Percentiles rank a stretch among this genome's conserved stretches.
phyloP scores from a whole-genome alignment of 2,113 vertebrate species.

The Chlamydotis undulata region DNA sequence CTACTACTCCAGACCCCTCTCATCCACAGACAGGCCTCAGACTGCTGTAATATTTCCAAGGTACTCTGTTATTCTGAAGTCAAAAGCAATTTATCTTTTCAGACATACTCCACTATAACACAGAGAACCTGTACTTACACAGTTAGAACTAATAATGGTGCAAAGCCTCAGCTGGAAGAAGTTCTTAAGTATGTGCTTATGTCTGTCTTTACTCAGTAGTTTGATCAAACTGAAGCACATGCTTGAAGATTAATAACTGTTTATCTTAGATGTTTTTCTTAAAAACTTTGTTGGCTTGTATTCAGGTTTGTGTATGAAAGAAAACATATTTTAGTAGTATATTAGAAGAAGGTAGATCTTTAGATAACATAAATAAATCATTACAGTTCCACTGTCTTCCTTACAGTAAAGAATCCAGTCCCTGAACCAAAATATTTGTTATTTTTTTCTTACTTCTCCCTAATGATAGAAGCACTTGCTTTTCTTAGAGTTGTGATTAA shows the following conservation, averaged over 20 bases:
- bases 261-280: background rate
- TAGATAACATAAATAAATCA: background rate
- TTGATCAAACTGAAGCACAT: background rate
- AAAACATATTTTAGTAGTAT: background rate
- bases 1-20: background rate
- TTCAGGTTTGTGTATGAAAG: background rate
- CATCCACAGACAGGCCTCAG: background rate
- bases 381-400: background rate
- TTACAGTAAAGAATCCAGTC: background rate
- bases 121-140: background rate
- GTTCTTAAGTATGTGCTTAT: background rate
- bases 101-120: background rate
- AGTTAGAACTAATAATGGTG: background rate
- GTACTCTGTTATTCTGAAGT: background rate
- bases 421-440: background rate
- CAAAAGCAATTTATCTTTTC: background rate
- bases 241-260: background rate
- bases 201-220: background rate
- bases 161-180: background rate
- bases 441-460: background rate
- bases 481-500: background rate
- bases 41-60: background rate
- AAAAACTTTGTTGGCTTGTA: background rate
- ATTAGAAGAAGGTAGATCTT: background rate
- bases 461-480: background rate